Base-by-base conservation (phyloP, 2,113 vertebrate genomes). In the Rhombomys opimus region DNA sequence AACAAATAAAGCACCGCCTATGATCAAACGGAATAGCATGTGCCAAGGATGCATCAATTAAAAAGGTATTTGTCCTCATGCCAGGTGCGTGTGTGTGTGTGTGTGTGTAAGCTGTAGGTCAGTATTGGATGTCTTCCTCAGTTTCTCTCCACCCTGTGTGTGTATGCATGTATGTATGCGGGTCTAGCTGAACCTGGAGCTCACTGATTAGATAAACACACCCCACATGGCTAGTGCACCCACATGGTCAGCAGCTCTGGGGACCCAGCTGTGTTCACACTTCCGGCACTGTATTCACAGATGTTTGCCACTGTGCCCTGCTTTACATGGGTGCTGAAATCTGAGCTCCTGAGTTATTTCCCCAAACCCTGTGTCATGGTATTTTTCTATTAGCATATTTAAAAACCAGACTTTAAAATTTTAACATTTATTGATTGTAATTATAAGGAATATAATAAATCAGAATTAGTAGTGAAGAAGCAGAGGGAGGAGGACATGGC, bases 381-480 rank as follows among this genome's bases (percentile, higher is more conserved):
- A 68, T 68, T 91, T 46, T 88, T n/a, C 78, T 81, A 57, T 38
- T 93, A 59, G 22, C 86, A n/a, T 73, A 27, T 77, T 76, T 77
- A 57, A 76, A 68, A 95, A 35, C 18, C 68, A 70, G 87, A 89
- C 57, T 84, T 94, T 57, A 82, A 72, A 63, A 46, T 46, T 46
- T 95, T 92, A 89, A 50, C 15, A n/a, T 85, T 46, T 68, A 68
- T 78, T 70, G 61, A 59, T 80, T 77, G 38, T 78, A 84, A 65
- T 61, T 87, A 25, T 91, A 10, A 50, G 59, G 23, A 81, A 86
- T 84, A 11, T 87, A 27, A 46, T n/a, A 57, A 87, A 52, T 38
- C 61, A 54, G 41, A 91, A 89, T 59, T 22, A 63, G 65, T 17
- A n/a, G 84, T 52, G 70, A 94, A 77, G 91, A 96, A 61, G 72